Conservation (phyloP, 2,888 invertebrate species). For the Epirrhoe tristata region DNA sequence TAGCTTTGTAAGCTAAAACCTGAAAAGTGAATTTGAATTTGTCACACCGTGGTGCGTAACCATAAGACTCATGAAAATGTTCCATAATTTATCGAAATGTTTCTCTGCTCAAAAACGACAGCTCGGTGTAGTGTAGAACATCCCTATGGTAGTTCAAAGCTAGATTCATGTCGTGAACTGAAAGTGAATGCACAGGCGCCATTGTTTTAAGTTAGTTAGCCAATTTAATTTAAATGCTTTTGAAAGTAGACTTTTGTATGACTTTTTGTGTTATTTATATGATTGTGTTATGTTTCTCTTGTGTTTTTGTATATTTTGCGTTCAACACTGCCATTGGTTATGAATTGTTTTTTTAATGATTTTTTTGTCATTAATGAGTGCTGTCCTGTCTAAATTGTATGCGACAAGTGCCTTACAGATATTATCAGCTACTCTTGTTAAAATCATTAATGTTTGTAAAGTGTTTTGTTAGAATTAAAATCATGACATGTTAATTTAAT, state of each 20-base stretch:
- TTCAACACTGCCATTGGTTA: slow-evolving; percentile 10
- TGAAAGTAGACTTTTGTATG: slow-evolving; percentile 6
- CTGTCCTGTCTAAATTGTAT: not conserved
- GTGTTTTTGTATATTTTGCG: slow-evolving; percentile 9
- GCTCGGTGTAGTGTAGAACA: no score
- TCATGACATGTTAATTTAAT: not conserved
- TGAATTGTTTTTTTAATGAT: slow-evolving; percentile 2
- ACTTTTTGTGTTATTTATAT: slow-evolving; percentile 14
- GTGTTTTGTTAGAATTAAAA: not conserved
- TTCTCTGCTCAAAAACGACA: no score
- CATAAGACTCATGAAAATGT: no score
- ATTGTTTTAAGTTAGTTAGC: slow-evolving; percentile 8
- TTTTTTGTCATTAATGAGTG: not conserved
- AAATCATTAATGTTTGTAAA: not conserved
- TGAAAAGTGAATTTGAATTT: no score
- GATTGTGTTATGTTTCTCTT: slow-evolving; percentile 2
- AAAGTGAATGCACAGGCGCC: slow-evolving; percentile 5
- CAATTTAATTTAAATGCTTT: slow-evolving; percentile 11
- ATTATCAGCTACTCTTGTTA: not conserved
- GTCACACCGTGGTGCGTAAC: no score
- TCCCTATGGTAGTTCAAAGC: not conserved
- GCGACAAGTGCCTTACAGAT: not conserved
- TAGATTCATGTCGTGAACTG: not conserved
- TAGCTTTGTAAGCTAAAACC: no score
- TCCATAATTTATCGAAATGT: no score